phyloP scores from a whole-genome alignment of 2,113 vertebrate genomes.

The Leucoraja erinaceus region DNA sequence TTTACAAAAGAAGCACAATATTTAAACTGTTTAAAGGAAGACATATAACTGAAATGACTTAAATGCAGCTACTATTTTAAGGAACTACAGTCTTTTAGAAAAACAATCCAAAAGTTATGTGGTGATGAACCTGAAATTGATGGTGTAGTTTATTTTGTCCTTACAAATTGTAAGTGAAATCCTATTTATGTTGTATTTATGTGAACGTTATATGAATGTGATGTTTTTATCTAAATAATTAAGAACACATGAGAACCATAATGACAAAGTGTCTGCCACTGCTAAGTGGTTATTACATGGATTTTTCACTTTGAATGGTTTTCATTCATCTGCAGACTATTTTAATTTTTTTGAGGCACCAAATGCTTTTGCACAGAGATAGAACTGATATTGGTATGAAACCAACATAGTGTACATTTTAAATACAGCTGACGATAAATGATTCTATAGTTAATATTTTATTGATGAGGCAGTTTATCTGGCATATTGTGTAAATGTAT shows the following conservation, averaged over 20 bases:
- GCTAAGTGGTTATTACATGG: not conserved
- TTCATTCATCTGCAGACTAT: conserved; percentile 13
- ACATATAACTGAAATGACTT: conserved; percentile 45
- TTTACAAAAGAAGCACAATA: conserved; percentile 84
- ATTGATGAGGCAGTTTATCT: conserved; percentile 21
- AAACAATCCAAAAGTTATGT: conserved; percentile 42
- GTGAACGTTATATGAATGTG: conserved; percentile 39
- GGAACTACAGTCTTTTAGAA: conserved; percentile 43
- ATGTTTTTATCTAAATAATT: conserved; percentile 49
- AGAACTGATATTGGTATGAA: conserved; percentile 23
- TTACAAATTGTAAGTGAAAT: conserved; percentile 38
- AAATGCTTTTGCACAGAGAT: conserved; percentile 10
- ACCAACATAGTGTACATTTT: conserved; percentile 23
- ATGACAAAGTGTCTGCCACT: not conserved
- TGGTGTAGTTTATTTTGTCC: conserved; percentile 45
- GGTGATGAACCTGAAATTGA: conserved; percentile 46
- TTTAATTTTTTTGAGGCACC: conserved; percentile 24
- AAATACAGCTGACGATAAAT: conserved; percentile 2
- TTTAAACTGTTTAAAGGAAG: conserved; percentile 49
- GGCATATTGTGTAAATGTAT: conserved; percentile 18
- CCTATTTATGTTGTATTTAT: conserved; percentile 19
- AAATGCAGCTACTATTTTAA: conserved; percentile 53
- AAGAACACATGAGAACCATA: not conserved
- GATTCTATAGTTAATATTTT: not conserved
- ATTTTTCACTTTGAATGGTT: conserved; percentile 31